Evolutionary conservation across 2,113 vertebrate genomes (phyloP).

Genomic region (Castor canadensis): DNA sequence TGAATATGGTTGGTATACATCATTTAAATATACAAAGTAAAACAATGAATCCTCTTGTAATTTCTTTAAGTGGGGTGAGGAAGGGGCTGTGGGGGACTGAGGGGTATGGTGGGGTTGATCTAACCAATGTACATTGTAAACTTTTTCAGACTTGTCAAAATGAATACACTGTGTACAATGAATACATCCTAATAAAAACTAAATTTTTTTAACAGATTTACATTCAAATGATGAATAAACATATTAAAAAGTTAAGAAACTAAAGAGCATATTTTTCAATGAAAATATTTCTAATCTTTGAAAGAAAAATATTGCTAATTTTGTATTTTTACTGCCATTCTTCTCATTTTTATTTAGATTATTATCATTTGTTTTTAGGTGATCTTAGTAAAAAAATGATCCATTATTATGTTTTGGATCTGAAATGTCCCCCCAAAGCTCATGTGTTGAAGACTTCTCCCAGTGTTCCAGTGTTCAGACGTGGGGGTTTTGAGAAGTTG

Average conservation of each 20-base stretch:
- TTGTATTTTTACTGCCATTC: neutral
- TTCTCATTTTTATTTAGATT: neutral
- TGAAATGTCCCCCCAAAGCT: neutral
- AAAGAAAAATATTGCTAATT: neutral
- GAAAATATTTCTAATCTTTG: neutral
- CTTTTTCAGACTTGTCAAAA: too few species aligned
- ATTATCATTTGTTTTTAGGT: neutral
- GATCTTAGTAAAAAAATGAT: neutral
- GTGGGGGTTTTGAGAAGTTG: neutral
- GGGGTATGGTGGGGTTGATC: too few species aligned
- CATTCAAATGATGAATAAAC: neutral
- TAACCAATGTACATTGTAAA: too few species aligned
- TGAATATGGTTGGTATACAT: too few species aligned
- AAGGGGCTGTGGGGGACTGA: too few species aligned
- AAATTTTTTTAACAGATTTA: neutral
- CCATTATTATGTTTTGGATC: neutral
- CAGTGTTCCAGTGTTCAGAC: neutral
- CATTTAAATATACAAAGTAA: too few species aligned
- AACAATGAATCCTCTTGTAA: too few species aligned
- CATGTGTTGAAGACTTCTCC: neutral
- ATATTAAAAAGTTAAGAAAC: neutral
- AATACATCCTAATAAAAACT: too few species aligned
- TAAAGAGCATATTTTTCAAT: neutral
- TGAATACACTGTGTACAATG: too few species aligned
- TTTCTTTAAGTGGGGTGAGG: too few species aligned